These are phyloP conservation scores for Platysteira castanea DNA, from an alignment of 2,113 vertebrate genomes.

Conservation along the genomic window DNA sequence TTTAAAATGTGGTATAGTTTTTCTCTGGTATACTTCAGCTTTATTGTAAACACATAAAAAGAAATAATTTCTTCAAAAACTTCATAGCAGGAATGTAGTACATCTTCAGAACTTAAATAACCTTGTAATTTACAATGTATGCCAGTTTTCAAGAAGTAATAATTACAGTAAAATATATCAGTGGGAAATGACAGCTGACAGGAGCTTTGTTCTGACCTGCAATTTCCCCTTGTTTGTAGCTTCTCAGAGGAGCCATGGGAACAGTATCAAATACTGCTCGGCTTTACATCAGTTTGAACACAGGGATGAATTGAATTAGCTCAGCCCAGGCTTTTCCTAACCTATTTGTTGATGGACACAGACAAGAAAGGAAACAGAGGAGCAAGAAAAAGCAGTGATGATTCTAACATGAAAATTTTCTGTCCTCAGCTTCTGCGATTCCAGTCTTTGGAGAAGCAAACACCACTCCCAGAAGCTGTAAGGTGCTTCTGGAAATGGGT, in stretches of 20 bases:
- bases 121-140: conserved; percentile 41
- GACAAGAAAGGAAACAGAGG: neutral
- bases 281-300: neutral
- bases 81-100: conserved; percentile 15
- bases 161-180: conserved; percentile 49
- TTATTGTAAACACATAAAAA: conserved; percentile 43
- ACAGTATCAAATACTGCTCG: neutral
- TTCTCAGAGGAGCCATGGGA: neutral
- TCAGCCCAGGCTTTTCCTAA: neutral
- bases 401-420: neutral
- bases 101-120: conserved; percentile 51
- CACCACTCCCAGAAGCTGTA: neutral
- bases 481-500: neutral
- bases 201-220: conserved; percentile 38
- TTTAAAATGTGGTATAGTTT: conserved; percentile 21
- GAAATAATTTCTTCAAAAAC: conserved; percentile 47
- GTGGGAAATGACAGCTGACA: conserved; percentile 30
- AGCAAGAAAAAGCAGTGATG: neutral
- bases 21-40: conserved; percentile 15
- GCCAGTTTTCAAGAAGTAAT: conserved; percentile 10
- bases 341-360: neutral
- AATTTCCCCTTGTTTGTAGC: conserved; percentile 21
- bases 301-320: neutral
- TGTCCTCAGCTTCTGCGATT: neutral
- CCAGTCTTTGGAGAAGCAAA: neutral